Base-by-base conservation (phyloP, 2,113 vertebrate genomes). In the Myotis lucifugus region DNA sequence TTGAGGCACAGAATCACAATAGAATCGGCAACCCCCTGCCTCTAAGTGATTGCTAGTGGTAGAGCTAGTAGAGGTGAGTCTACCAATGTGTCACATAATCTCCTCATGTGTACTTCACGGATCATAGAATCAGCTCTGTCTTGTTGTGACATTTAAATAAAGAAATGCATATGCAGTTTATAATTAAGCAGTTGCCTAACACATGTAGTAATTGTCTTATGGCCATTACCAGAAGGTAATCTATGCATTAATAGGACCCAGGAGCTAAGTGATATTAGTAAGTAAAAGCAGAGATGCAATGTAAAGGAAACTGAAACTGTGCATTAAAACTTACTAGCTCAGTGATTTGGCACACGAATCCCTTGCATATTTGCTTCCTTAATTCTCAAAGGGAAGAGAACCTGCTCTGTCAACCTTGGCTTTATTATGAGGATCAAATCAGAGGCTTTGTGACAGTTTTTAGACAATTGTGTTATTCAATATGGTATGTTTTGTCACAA, bases 371-470 rank as follows among this genome's bases (percentile, higher is more conserved):
- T 76, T 64, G 8, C 10, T 69, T 79, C 93, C 11, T 84, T 7
- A 54, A 17, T 0, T 52, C 2, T 50, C 25, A 37, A 78, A 84
- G 0, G 12, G 2, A 5, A 19, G 27, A 78, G 11, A 84, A 89
- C 6, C 0, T n/a, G 4, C 5, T 77, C 7, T 74, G 1, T 0
- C 27, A 32, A 18, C 23, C 10, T 5, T 76, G 9, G 0, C 8
- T 79, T 56, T 52, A 61, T 56, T 67, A 6, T 69, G 14, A 74
- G 6, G 8, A 21, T 90, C 11, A 42, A 64, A 46, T n/a, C 8
- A 81, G 18, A 70, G 4, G 0, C 2, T 29, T 19, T 23, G 8
- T 50, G 17, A 50, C 34, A 6, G 85, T 42, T 69, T 7, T 78
- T n/a, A 79, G 64, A 66, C 1, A 88, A 64, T 37, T 17, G 1